Percentiles rank a stretch among this genome's conserved stretches.
Conservation (phyloP, 2,797 vertebrate genomes). For the Falco cherrug region DNA sequence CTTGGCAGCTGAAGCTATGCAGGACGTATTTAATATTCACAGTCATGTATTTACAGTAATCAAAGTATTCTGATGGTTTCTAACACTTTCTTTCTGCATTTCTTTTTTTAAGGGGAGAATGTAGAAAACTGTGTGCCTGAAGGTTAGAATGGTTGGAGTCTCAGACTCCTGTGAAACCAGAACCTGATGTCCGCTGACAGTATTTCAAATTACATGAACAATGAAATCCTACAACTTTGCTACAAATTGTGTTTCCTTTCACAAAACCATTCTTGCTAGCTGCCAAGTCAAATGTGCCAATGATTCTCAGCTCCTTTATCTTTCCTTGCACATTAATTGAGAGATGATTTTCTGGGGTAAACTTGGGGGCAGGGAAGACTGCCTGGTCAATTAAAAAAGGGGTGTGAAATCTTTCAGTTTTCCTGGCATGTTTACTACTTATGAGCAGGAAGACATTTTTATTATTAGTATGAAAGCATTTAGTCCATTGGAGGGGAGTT, state of each 20-base stretch:
- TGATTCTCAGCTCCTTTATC: neutral
- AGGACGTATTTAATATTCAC: neutral
- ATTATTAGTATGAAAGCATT: neutral
- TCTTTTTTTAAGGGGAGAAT: neutral
- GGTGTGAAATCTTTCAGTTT: neutral
- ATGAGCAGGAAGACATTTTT: neutral
- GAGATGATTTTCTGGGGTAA: neutral
- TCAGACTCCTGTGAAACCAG: neutral
- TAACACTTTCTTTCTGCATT: neutral
- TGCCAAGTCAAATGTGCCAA: neutral
- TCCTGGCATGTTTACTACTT: neutral
- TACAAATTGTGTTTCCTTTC: neutral
- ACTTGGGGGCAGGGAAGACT: neutral
- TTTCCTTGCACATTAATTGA: neutral
- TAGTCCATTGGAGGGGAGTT: neutral
- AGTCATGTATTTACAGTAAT: neutral
- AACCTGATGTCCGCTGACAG: neutral
- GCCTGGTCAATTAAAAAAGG: neutral
- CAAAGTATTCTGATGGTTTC: neutral
- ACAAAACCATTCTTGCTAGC: neutral
- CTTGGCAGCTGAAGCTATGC: neutral
- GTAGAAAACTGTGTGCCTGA: neutral
- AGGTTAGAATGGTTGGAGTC: neutral
- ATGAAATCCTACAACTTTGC: neutral
- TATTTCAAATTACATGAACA: neutral